A percentile compares a stretch with the other conserved stretches of the same genome.
Conservation (phyloP, 2,113 vertebrate species). For the Procavia capensis region DNA sequence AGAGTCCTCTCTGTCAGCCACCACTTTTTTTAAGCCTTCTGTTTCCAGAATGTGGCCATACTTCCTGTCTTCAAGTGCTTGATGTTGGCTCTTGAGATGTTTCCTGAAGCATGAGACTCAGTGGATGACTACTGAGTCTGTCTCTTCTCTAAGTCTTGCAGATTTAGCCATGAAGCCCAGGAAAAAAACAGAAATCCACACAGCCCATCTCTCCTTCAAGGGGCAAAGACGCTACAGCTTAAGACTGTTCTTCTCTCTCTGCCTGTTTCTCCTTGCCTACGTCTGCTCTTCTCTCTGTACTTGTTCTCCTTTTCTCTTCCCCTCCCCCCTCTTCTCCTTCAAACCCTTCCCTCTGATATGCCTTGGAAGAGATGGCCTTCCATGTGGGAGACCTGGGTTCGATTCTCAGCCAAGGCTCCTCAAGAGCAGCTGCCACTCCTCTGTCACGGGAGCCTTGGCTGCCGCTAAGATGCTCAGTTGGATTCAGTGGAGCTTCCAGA, state of each 20-base stretch:
- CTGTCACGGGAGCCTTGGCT: background rate
- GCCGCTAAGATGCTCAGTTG: background rate
- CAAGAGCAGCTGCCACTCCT: background rate
- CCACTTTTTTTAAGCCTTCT: background rate
- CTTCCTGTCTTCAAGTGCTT: background rate
- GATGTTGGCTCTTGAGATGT: slow-evolving; percentile 66
- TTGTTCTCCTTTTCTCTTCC: background rate
- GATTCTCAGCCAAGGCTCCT: background rate
- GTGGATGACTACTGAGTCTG: slow-evolving; percentile 56
- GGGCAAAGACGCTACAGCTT: background rate
- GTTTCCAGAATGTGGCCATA: slow-evolving; percentile 58
- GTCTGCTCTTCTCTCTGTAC: too few relatives aligned
- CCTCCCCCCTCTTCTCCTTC: too few relatives aligned
- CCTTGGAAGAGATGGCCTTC: background rate
- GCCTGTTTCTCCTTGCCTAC: background rate
- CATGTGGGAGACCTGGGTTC: background rate
- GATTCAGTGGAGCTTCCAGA: background rate
- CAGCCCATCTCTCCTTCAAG: slow-evolving; percentile 9
- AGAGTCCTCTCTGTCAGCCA: background rate
- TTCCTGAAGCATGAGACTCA: slow-evolving; percentile 75
- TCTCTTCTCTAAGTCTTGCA: slow-evolving; percentile 57
- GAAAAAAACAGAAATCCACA: slow-evolving; percentile 47
- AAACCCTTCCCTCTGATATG: background rate
- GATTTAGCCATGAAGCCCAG: slow-evolving; percentile 60
- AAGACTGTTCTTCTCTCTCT: background rate